Percentiles rank a stretch among this genome's conserved stretches.
These are phyloP conservation scores for Amphipoea lucens DNA, from an alignment of 2,888 invertebrate genomes.

Conservation along the genomic window DNA sequence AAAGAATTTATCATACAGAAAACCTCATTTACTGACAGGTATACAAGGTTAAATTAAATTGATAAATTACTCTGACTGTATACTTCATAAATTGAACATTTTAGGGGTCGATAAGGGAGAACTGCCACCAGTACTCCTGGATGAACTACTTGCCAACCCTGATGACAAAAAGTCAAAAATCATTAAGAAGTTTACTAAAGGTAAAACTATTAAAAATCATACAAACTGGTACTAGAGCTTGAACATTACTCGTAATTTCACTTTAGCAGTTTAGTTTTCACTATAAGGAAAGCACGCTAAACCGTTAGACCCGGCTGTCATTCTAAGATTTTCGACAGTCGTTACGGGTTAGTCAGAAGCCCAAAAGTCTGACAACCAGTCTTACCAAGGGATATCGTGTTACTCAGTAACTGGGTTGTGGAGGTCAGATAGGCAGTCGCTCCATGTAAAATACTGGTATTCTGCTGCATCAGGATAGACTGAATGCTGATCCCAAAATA, in stretches of 20 bases:
- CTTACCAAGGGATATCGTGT: neutral
- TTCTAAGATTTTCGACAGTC: neutral
- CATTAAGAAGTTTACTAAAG: constrained; percentile 29
- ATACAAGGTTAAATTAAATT: neutral
- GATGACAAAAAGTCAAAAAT: constrained; percentile 16
- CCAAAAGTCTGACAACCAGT: neutral
- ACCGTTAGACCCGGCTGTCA: neutral
- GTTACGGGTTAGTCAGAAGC: neutral
- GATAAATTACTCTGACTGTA: neutral
- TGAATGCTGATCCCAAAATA: too few species aligned
- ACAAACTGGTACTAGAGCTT: neutral
- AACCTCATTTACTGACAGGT: neutral
- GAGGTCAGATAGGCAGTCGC: too few species aligned
- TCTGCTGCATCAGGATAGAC: too few species aligned
- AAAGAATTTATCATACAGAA: neutral
- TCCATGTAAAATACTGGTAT: too few species aligned
- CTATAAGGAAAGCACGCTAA: neutral
- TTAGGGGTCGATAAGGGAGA: constrained; percentile 8
- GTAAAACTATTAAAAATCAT: neutral
- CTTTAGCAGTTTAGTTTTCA: neutral
- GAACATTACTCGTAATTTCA: neutral
- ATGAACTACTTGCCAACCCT: constrained; percentile 3
- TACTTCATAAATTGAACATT: constrained; percentile 11
- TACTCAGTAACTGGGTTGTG: neutral
- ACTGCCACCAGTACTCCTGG: constrained; percentile 10